Evolutionary conservation across 2,113 vertebrate species (phyloP).

Genomic region (Meriones unguiculatus): DNA sequence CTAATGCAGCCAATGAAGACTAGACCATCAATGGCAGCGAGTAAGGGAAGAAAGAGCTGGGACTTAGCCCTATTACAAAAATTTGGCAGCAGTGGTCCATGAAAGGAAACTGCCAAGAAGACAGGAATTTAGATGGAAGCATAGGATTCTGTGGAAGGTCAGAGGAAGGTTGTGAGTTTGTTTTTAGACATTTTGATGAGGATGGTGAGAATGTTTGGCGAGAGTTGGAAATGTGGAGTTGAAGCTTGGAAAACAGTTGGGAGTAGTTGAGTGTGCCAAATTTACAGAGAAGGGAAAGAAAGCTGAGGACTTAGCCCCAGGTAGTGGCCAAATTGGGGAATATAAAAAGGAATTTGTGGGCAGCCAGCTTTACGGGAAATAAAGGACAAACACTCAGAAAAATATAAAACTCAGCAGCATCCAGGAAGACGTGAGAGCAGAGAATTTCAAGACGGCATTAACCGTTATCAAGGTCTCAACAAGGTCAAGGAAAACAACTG

Average conservation of each 20-base stretch:
- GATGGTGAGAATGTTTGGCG: background rate
- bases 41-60: background rate
- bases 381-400: constrained; percentile 31
- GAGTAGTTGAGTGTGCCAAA: background rate
- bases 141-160: background rate
- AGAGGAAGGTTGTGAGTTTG: background rate
- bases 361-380: background rate
- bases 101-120: background rate
- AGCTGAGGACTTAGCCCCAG: background rate
- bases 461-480: background rate
- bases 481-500: constrained; percentile 21
- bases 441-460: constrained; percentile 12
- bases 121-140: background rate
- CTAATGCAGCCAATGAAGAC: background rate
- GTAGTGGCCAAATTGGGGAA: background rate
- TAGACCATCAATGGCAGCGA: background rate
- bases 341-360: background rate
- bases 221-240: background rate
- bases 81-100: background rate
- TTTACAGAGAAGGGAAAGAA: constrained; percentile 4
- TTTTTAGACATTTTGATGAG: constrained; percentile 20
- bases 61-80: background rate
- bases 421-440: background rate
- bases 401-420: background rate
- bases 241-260: background rate